phyloP scores from a whole-genome alignment of 1,140 invertebrate species.

The Ceratosolen solmsi region DNA sequence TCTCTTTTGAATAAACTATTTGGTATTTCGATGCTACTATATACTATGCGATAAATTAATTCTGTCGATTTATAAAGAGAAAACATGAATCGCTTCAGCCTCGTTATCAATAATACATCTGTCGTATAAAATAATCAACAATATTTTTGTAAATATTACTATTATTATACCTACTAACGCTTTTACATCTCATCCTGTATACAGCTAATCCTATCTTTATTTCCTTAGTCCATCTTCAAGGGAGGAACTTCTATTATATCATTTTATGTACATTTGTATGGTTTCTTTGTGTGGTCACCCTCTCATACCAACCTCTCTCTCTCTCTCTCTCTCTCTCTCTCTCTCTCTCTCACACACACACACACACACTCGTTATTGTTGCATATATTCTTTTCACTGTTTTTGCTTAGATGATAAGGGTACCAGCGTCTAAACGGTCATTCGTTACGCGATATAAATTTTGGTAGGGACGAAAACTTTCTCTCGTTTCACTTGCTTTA shows the following conservation, averaged over 20 bases:
- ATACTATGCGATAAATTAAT: too few relatives aligned
- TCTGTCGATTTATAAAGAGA: too few relatives aligned
- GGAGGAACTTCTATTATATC: constrained; percentile 5
- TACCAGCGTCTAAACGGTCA: constrained; percentile 31
- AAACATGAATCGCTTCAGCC: too few relatives aligned
- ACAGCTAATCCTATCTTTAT: neutral
- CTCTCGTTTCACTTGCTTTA: constrained; percentile 35
- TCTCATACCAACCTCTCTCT: neutral
- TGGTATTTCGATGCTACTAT: too few relatives aligned
- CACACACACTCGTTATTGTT: neutral
- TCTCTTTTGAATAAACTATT: too few relatives aligned
- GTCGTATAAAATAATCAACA: too few relatives aligned
- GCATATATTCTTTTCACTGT: too few relatives aligned
- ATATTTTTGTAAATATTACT: too few relatives aligned
- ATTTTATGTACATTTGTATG: neutral
- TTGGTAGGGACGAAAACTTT: neutral
- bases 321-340: neutral
- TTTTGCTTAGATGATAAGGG: constrained; percentile 19
- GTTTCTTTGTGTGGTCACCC: constrained; percentile 5
- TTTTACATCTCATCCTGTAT: too few relatives aligned
- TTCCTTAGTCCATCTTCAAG: neutral
- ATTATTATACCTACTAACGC: too few relatives aligned
- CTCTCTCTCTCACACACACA: neutral
- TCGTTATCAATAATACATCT: too few relatives aligned
- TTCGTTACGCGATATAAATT: constrained; percentile 49